Evolutionary conservation across 2,888 invertebrate genomes (phyloP), one percentile per base, ranked within the genome.

Genomic region (Trichopria drosophilae): DNA sequence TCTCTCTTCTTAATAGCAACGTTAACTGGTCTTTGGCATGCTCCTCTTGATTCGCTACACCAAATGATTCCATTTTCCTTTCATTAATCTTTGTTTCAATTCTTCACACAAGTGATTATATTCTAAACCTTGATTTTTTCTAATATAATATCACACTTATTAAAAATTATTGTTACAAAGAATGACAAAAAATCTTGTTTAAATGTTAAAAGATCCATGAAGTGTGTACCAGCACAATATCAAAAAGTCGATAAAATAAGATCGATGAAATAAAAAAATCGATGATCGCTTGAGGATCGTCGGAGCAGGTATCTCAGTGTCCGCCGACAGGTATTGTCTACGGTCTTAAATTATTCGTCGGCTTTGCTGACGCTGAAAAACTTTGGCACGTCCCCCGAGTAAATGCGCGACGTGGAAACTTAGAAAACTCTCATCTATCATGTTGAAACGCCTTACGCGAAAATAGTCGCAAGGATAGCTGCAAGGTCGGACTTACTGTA

Each of bases 381-480:
- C 60, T 60, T 66, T 65, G 64, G 64, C 63, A 64, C 60, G 58
- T 28, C 39, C 51, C 57, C 53, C 55, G 57, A 43, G 31, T 13
- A 13, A 26, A 22, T 23, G 54, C 54, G 58, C 61, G 59, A 53
- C 60, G 67, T 65, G 63, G 65, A 71, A 69, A 71, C 64, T 65
- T 61, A 63, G 68, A 68, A 69, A 71, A 68, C 55, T 71, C 71
- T 65, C 69, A 71, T 71, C 68, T 66, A 64, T 71, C 69, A 71
- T 71, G 70, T 71, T 63, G 70, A 68, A 71, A 69, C 59, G 62
- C 62, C 65, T 63, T 61, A 64, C 54, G 64, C 66, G 62, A 71
- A 71, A 71, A 71, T 69, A 70, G 69, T 67, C 65, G 63, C 71
- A 71, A 71, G 71, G 71, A 70, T 71, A 64, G 58, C 32, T 18